Conservation (phyloP, 1,140 invertebrate species). For the Heliconius congener region DNA sequence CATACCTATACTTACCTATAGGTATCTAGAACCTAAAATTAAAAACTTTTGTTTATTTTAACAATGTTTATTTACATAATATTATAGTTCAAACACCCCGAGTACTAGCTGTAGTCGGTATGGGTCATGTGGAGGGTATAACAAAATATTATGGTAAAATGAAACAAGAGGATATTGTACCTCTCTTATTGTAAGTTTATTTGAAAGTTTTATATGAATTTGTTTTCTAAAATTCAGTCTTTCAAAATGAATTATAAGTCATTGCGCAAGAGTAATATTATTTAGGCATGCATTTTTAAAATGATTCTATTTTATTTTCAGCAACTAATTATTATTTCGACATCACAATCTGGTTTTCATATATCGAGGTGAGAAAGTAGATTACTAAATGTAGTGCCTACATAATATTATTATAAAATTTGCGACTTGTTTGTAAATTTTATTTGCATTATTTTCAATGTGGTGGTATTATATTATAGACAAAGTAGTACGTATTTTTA, state of each 20-base stretch:
- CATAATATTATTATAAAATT: constrained; percentile 24
- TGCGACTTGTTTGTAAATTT: not conserved
- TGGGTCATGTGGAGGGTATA: constrained; percentile 95
- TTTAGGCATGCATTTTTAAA: constrained; percentile 15
- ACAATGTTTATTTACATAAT: no score
- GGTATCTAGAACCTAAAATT: no score
- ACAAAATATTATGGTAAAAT: constrained; percentile 90
- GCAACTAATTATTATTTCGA: constrained; percentile 40
- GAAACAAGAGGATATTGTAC: constrained; percentile 71
- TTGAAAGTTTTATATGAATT: not conserved
- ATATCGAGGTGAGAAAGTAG: constrained; percentile 43
- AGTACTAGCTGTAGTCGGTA: constrained; percentile 96
- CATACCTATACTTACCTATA: no score
- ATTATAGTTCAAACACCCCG: constrained; percentile 62
- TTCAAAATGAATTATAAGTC: not conserved
- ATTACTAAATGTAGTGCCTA: constrained; percentile 17
- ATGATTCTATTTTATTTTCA: constrained; percentile 53
- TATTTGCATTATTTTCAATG: not conserved
- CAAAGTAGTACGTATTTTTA: no score
- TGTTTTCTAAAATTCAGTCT: no score
- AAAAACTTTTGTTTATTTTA: no score
- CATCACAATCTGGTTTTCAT: constrained; percentile 2
- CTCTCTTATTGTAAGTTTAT: constrained; percentile 65
- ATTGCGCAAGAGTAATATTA: constrained; percentile 21
- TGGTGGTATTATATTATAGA: not conserved